phyloP scores from a whole-genome alignment of 2,113 vertebrate species.

The Siphamia tubifer region DNA sequence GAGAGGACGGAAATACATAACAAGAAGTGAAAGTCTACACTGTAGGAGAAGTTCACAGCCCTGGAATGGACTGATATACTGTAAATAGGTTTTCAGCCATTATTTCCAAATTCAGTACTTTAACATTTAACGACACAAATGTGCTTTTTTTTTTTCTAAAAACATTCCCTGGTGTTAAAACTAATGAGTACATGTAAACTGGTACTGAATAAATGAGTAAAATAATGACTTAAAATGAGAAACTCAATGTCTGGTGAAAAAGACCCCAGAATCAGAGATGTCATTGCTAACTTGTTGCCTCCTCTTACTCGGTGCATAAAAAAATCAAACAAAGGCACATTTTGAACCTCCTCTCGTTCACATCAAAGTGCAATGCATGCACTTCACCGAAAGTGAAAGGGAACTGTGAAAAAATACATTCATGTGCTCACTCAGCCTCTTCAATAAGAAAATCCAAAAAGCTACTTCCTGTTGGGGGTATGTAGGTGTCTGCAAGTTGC shows the following conservation, averaged over 20 bases:
- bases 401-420: not conserved
- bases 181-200: no score
- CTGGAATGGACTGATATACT: not conserved
- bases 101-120: no score
- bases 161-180: no score
- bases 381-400: slow-evolving; percentile 39
- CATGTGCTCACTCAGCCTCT: not conserved
- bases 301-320: not conserved
- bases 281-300: no score
- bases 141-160: no score
- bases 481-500: slow-evolving; percentile 54
- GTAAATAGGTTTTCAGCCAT: no score
- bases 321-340: not conserved
- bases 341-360: not conserved
- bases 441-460: slow-evolving; percentile 28
- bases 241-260: not conserved
- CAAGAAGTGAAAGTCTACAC: slow-evolving; percentile 29
- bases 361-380: not conserved
- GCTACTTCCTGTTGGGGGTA: slow-evolving; percentile 49
- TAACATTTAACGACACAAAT: no score
- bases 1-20: not conserved
- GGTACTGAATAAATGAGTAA: not conserved
- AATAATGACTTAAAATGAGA: slow-evolving; percentile 19
- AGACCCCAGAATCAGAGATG: not conserved
- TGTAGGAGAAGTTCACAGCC: not conserved